phyloP scores from a whole-genome alignment of 2,797 vertebrate species.

The Manis crassicaudata region DNA sequence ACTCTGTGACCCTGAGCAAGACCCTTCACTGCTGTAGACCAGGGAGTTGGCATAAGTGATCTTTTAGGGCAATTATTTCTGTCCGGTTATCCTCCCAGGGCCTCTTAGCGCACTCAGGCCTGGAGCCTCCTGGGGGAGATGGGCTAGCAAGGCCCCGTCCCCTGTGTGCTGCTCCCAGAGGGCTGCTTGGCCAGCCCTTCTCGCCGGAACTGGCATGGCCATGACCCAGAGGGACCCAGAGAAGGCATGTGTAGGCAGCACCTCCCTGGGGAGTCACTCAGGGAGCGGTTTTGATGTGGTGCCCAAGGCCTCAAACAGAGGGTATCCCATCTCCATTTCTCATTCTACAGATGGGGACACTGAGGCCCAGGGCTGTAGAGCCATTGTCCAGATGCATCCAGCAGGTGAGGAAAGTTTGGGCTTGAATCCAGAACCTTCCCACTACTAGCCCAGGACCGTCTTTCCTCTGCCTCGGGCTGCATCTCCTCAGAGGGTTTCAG shows the following conservation, averaged over 20 bases:
- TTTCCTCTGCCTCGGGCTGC: background rate
- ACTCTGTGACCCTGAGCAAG: background rate
- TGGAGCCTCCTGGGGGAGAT: background rate
- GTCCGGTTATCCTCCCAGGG: rapidly evolving
- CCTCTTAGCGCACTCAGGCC: background rate
- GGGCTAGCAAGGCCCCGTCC: background rate
- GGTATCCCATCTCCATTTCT: background rate
- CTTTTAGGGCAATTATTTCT: background rate
- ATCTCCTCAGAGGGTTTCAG: background rate
- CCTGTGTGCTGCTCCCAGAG: background rate
- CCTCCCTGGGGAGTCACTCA: too few relatives aligned
- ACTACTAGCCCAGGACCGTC: background rate
- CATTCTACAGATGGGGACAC: background rate
- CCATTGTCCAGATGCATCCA: too few relatives aligned
- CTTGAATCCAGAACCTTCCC: background rate
- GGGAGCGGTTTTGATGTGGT: background rate
- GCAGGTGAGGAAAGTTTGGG: background rate
- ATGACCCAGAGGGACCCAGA: background rate
- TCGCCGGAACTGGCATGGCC: too few relatives aligned
- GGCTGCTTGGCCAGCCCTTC: background rate
- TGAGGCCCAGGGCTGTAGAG: background rate
- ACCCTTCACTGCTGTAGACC: background rate
- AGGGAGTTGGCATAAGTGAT: background rate
- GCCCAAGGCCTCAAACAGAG: background rate
- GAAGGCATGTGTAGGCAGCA: background rate